Percentiles rank a stretch among this genome's conserved stretches.
Conservation (phyloP, 2,113 vertebrate species). For the Gavialis gangeticus region DNA sequence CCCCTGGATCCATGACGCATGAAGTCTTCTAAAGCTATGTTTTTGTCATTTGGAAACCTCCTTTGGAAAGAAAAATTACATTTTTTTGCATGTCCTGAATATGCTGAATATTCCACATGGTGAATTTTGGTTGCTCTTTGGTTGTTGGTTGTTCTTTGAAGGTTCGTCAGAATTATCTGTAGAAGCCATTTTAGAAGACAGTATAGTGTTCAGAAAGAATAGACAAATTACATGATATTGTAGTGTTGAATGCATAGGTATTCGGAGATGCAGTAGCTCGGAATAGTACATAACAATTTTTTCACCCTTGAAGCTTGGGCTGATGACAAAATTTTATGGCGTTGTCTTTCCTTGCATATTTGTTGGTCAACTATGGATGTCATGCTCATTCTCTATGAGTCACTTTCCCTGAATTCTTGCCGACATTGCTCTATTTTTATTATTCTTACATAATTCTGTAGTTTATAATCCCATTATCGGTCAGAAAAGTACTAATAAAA, state of each 20-base stretch:
- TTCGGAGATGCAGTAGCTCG: no score
- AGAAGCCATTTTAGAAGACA: background rate
- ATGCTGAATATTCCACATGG: background rate
- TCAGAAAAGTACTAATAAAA: background rate
- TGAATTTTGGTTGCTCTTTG: background rate
- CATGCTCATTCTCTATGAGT: background rate
- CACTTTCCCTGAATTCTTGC: background rate
- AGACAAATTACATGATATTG: background rate
- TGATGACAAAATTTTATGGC: background rate
- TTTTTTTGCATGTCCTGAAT: background rate
- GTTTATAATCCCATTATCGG: background rate
- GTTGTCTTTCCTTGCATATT: background rate
- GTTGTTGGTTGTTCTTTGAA: background rate
- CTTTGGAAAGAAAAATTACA: background rate
- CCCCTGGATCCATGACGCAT: no score
- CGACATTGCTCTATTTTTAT: background rate
- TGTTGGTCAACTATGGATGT: background rate
- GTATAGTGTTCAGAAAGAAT: background rate
- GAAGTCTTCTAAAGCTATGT: background rate
- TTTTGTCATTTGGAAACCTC: background rate
- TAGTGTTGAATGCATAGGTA: no score
- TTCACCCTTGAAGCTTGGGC: background rate
- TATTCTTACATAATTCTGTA: rapidly evolving
- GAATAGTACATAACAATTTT: background rate
- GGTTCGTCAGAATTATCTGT: background rate